Percentiles rank a stretch among this genome's conserved stretches.
Conservation (phyloP, 1,140 invertebrate genomes). For the Pachyrhynchus sulphureomaculatus region DNA sequence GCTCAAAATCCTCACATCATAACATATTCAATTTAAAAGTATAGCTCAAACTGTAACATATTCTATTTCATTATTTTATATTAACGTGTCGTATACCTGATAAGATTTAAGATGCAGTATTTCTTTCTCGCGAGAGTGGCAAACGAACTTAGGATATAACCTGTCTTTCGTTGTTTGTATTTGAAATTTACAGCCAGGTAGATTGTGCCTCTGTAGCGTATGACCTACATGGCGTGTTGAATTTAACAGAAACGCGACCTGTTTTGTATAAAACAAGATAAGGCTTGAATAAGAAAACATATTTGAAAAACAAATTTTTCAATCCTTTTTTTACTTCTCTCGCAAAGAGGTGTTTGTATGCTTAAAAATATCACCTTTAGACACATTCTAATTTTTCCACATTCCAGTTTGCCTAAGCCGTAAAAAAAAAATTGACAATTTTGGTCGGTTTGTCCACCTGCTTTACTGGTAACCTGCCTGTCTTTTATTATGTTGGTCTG, state of each 20-base stretch:
- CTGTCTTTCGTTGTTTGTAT: slow-evolving; percentile 11
- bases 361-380: too few relatives aligned
- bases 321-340: too few relatives aligned
- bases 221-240: slow-evolving; percentile 9
- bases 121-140: slow-evolving; percentile 7
- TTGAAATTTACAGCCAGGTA: slow-evolving; percentile 13
- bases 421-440: too few relatives aligned
- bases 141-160: slow-evolving; percentile 13
- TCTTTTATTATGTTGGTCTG: too few relatives aligned
- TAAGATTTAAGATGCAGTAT: slow-evolving; percentile 16
- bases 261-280: not conserved
- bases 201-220: slow-evolving; percentile 6
- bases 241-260: slow-evolving; percentile 6
- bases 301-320: too few relatives aligned
- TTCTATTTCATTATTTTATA: slow-evolving; percentile 4
- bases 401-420: too few relatives aligned
- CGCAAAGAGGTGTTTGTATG: too few relatives aligned
- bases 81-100: slow-evolving; percentile 14
- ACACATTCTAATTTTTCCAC: too few relatives aligned
- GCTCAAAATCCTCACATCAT: too few relatives aligned
- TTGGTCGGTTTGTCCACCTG: too few relatives aligned
- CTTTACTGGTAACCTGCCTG: too few relatives aligned
- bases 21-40: slow-evolving; percentile 1
- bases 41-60: not conserved
- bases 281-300: too few relatives aligned